phyloP scores from a whole-genome alignment of 2,888 invertebrate species.

The Pterostichus madidus region DNA sequence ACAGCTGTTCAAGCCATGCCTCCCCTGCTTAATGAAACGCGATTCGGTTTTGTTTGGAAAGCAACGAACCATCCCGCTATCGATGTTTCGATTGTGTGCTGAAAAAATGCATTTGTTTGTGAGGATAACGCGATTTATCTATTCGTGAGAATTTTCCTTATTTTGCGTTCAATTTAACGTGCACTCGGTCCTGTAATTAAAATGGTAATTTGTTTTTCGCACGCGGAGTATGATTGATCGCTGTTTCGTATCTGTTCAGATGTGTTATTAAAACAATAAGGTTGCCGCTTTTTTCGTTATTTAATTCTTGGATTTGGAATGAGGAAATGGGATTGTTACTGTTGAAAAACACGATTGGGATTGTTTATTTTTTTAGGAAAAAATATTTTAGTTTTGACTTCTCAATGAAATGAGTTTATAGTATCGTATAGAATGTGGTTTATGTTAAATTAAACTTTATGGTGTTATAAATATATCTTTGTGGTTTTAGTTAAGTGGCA shows the following conservation, averaged over 20 bases:
- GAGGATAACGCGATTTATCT: background rate
- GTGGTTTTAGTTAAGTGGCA: no score
- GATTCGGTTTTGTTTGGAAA: slow-evolving; percentile 8
- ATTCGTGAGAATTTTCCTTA: slow-evolving; percentile 27
- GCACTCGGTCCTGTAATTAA: slow-evolving; percentile 5
- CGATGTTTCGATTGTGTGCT: slow-evolving; percentile 8
- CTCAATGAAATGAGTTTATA: slow-evolving; percentile 11
- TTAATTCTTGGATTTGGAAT: slow-evolving; percentile 11
- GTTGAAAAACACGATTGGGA: slow-evolving; percentile 20
- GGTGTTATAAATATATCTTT: no score
- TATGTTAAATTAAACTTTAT: no score
- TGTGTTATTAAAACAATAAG: slow-evolving; percentile 30
- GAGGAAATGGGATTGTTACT: slow-evolving; percentile 7
- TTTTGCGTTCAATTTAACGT: slow-evolving; percentile 14
- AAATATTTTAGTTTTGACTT: slow-evolving; percentile 26
- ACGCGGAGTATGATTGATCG: slow-evolving; percentile 15
- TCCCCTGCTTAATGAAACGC: background rate
- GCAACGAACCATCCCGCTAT: background rate
- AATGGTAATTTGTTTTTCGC: slow-evolving; percentile 36
- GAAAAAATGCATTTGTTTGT: slow-evolving; percentile 36
- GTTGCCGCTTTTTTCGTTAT: slow-evolving; percentile 26
- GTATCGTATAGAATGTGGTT: no score
- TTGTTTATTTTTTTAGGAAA: background rate
- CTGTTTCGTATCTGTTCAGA: slow-evolving; percentile 15
- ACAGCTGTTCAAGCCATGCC: slow-evolving; percentile 24